phyloP scores from a whole-genome alignment of 1,140 invertebrate species.

The Orchestia grillus region DNA sequence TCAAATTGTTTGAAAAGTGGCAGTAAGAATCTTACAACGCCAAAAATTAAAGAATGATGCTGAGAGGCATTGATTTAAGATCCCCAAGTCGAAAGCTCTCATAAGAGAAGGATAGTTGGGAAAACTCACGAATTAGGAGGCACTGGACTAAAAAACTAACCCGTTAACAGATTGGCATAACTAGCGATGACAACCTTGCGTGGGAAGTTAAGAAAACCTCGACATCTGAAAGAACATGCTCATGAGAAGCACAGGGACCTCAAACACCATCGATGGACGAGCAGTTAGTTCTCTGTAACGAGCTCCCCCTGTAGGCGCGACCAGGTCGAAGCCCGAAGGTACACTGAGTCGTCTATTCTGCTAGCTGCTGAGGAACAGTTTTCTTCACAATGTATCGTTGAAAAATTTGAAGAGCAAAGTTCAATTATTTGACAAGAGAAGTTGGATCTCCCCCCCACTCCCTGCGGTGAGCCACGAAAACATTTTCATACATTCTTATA shows the following conservation, averaged over 20 bases:
- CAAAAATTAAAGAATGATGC: neutral
- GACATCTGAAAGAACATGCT: too few species aligned
- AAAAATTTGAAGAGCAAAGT: neutral
- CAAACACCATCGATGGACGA: too few species aligned
- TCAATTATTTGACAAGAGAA: neutral
- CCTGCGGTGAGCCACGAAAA: neutral
- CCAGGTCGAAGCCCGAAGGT: neutral
- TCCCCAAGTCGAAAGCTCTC: neutral
- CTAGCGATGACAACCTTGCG: too few species aligned
- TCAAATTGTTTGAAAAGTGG: neutral
- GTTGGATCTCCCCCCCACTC: slow-evolving; percentile 4
- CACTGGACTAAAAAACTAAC: too few species aligned
- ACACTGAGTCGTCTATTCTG: neutral
- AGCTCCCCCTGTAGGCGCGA: too few species aligned
- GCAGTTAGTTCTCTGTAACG: too few species aligned
- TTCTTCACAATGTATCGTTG: neutral
- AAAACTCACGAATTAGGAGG: too few species aligned
- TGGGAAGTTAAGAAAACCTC: too few species aligned
- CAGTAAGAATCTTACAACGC: neutral
- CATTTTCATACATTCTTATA: neutral
- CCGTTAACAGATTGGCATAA: too few species aligned
- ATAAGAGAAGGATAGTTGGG: neutral
- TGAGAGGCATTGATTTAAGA: neutral
- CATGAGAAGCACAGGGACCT: too few species aligned
- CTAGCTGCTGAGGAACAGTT: neutral